Base-by-base conservation (phyloP, 2,113 vertebrate species). In the Phoenicopterus ruber region DNA sequence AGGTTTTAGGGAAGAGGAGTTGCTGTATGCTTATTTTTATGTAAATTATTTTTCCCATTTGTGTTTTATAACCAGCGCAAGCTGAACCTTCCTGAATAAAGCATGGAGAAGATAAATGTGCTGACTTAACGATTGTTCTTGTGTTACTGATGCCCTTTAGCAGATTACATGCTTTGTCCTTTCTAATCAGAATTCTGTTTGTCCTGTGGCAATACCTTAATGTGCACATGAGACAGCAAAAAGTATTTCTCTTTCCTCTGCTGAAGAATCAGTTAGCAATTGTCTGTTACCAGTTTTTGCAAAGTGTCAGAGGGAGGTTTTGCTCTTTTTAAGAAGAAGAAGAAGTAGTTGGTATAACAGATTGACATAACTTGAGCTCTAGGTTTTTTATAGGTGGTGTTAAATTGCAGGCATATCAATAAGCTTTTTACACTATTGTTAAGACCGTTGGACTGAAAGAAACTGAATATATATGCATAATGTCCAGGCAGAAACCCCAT, bases 71-170 rank as follows among this genome's bases (percentile, higher is more conserved):
- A 92, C 55, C 38, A 93, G 74, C 38, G 63, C 65, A 82, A 89
- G 46, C 91, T 96, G 96, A 97, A 97, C 74, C 67, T 97, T 97
- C 96, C 91, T 80, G 97, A 97, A 96, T 95, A 91, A 92, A 94
- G 84, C 94, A 31, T 7, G 54, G 93, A 94, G 93, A 93, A 93
- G 82, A 89, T 73, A 97, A 97, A 96, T 95, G 87, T 96, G 96
- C 97, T 97, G 96, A 97, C 80, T 28, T 66, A 82, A 90, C 0
- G 12, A 70, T 86, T 91, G 86, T 94, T 85, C 81, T 91, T 1
- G 12, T 94, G 42, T 91, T 93, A 90, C 94, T 97, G 93, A 96
- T 97, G 92, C 94, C 61, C 54, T 96, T 92, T 76, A 94, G 94
- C 93, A 94, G 86, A 93, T 96, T 90, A 89, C 70, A 17, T 82